Percentiles rank a stretch among this genome's conserved stretches.
phyloP scores from a whole-genome alignment of 1,140 invertebrate genomes.

The Akabosia matsudoensis region DNA sequence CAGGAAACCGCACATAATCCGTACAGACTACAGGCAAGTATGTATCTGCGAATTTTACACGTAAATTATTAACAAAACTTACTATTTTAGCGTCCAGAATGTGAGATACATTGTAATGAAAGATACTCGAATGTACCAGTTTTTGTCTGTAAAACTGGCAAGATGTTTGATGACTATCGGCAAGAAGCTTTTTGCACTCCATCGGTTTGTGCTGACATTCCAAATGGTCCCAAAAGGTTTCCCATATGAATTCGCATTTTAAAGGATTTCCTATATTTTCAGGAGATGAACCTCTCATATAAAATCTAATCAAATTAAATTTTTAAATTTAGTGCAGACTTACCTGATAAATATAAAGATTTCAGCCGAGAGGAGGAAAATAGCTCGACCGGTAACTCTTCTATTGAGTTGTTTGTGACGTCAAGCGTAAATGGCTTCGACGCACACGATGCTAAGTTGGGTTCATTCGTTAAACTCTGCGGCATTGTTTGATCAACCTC shows the following conservation, averaged over 20 bases:
- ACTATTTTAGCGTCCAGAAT: not conserved
- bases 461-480: too few species aligned
- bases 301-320: not conserved
- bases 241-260: slow-evolving; percentile 24
- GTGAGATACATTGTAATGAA: not conserved
- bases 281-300: too few species aligned
- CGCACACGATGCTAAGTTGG: too few species aligned
- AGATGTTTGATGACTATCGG: not conserved
- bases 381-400: not conserved
- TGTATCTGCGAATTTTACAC: too few species aligned
- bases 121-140: not conserved
- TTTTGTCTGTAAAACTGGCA: slow-evolving; percentile 10
- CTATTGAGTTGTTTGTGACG: not conserved
- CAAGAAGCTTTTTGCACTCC: not conserved
- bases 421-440: not conserved
- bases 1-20: too few species aligned
- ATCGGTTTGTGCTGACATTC: not conserved
- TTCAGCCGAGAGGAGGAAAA: not conserved
- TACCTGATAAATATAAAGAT: slow-evolving; percentile 2
- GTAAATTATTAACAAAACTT: not conserved
- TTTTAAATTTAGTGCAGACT: too few species aligned
- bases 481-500: not conserved
- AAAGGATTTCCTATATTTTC: slow-evolving; percentile 16
- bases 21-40: too few species aligned
- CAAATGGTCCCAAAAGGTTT: slow-evolving; percentile 16